A percentile compares a stretch with the other conserved stretches of the same genome.
These are phyloP conservation scores for Oreocharis arfaki DNA, from an alignment of 2,113 vertebrate species.

Conservation along the genomic window DNA sequence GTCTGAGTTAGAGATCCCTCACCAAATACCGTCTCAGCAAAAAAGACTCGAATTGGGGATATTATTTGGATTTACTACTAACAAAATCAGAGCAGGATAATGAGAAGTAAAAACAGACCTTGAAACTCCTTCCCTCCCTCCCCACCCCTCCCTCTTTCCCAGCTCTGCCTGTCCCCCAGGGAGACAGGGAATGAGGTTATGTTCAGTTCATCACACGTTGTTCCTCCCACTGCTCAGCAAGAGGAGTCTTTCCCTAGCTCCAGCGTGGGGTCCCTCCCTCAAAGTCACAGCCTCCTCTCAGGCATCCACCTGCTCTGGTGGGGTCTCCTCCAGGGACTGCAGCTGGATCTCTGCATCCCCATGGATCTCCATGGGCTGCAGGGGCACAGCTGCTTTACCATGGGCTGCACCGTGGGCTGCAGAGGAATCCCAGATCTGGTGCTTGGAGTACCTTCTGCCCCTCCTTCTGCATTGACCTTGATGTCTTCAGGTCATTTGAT, in stretches of 20 bases:
- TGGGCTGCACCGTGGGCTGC: fast-evolving
- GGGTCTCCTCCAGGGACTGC: neutral
- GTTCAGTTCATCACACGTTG: fast-evolving
- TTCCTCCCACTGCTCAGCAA: neutral
- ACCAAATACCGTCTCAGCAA: neutral
- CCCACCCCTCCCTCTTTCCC: neutral
- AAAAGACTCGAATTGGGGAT: neutral
- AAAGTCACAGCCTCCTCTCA: neutral
- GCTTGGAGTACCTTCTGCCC: neutral
- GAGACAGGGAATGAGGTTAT: neutral
- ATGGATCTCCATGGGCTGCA: neutral
- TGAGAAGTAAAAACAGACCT: neutral
- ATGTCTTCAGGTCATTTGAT: neutral
- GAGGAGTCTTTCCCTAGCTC: neutral
- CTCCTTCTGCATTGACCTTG: neutral
- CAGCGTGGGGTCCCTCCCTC: neutral
- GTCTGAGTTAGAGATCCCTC: neutral
- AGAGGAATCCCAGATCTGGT: neutral
- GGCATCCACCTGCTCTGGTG: neutral
- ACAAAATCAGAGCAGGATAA: neutral
- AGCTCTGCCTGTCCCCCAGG: neutral
- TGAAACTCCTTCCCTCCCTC: fast-evolving
- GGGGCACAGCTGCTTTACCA: neutral
- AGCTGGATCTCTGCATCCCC: neutral
- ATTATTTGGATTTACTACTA: neutral